Base-by-base conservation (phyloP, 2,888 invertebrate genomes). In the Phalangium opilio region DNA sequence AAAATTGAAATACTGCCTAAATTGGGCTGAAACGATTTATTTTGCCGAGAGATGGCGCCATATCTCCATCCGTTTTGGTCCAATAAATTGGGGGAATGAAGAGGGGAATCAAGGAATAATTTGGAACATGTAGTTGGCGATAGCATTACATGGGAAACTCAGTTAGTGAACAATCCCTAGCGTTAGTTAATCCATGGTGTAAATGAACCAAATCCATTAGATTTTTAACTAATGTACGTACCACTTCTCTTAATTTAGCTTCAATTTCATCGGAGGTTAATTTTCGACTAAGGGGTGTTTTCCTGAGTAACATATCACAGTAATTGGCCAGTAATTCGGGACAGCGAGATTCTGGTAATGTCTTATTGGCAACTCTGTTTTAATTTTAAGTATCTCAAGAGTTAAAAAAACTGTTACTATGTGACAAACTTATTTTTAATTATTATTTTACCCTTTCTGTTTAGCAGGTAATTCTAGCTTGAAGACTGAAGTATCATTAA, bases 291-390 rank as follows among this genome's bases (percentile, higher is more conserved):
- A 96, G 72, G 20, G 91, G 90, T 45, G 95, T 96, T 64, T 91
- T 86, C 58, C 98, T 75, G 60, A 99, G 73, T 61, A 99, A 72
- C 86, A 98, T 90, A 78, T 98, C 98, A 78, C 98, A 98, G 74
- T 93, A 98, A 70, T 96, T 98, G 46, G 98, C 98, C 60, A 98
- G 74, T 51, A 99, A 75, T 69, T 99, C 98, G 1, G 98, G 98
- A 68, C 96, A 98, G 66, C 93, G 91, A 56, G 95, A 96, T 67
- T 99, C 96, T 3, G 93, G 91, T 49, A 64, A 65, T 4, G 65
- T 64, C 57, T 69, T 68, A 36, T 62, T 63, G 43, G 62, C 50
- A 17, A 50, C 53, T 8, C 54, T 54, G 15, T 18, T 11, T 36
- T 47, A n/a, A 44, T 32, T 27, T 15, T 41, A 14, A 20, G 11